phyloP scores from a whole-genome alignment of 2,797 vertebrate species.

The Euphonia xanthogaster region DNA sequence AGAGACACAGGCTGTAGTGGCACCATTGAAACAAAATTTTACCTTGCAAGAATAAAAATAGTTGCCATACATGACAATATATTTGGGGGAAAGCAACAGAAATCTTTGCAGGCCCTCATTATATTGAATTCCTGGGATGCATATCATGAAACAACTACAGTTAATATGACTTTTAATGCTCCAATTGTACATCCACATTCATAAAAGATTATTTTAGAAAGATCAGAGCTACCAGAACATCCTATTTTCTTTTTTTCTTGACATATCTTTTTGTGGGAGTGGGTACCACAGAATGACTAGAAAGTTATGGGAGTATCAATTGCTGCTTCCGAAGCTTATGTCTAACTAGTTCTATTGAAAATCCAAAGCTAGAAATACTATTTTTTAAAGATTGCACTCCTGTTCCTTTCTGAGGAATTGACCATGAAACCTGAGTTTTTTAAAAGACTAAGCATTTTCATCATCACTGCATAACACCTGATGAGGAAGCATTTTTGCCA shows the following conservation, averaged over 20 bases:
- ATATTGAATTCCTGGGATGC: background rate
- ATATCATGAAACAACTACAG: background rate
- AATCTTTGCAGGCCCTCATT: background rate
- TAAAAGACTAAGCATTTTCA: background rate
- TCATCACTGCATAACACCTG: background rate
- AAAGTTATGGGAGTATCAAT: background rate
- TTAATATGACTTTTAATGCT: background rate
- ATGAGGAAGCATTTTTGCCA: background rate
- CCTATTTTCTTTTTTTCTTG: background rate
- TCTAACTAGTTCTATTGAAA: background rate
- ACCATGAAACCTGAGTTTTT: background rate
- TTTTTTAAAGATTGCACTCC: background rate
- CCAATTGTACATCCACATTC: fast-evolving
- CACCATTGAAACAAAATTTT: background rate
- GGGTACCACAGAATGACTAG: background rate
- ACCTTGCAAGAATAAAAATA: background rate
- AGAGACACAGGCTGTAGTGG: background rate
- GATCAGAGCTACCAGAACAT: background rate
- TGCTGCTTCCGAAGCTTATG: background rate
- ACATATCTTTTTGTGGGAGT: background rate
- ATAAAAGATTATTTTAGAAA: background rate
- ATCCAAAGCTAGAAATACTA: background rate
- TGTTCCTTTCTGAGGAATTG: background rate
- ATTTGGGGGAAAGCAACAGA: background rate
- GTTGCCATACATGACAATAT: background rate